A percentile compares a stretch with the other conserved stretches of the same genome.
These are phyloP conservation scores for Thymelicus lineola DNA, from an alignment of 2,888 invertebrate genomes.

Conservation along the genomic window DNA sequence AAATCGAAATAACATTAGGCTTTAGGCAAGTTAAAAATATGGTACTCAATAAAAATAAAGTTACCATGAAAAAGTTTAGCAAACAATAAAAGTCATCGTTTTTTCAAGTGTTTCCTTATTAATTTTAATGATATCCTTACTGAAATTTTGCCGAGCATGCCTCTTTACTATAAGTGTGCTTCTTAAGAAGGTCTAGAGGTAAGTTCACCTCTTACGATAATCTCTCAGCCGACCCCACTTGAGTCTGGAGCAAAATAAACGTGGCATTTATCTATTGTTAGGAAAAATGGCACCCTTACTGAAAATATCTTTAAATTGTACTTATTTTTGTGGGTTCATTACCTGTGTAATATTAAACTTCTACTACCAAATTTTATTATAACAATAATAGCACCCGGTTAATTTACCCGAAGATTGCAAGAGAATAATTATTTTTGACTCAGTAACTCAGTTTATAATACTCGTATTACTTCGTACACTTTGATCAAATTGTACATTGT, in stretches of 20 bases:
- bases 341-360: no score
- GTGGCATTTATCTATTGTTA: constrained; percentile 63
- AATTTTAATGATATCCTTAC: constrained; percentile 75
- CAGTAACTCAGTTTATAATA: no score
- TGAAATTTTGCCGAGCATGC: constrained; percentile 73
- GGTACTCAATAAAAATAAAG: no score
- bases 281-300: constrained; percentile 29
- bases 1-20: no score
- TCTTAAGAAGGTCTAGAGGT: constrained; percentile 70
- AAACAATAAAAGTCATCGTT: constrained; percentile 38
- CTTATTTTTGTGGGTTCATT: no score
- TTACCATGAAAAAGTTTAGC: constrained; percentile 16
- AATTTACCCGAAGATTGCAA: no score
- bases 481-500: no score
- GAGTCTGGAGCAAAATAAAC: constrained; percentile 76
- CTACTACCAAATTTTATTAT: no score
- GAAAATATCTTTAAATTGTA: constrained; percentile 15
- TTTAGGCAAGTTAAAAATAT: no score
- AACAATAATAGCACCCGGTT: no score
- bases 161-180: constrained; percentile 66
- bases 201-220: constrained; percentile 73
- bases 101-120: constrained; percentile 64
- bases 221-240: constrained; percentile 71
- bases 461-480: no score
- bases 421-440: no score